Percentiles rank a stretch among this genome's conserved stretches.
These are phyloP conservation scores for Ridgeia piscesae DNA, from an alignment of 1,140 invertebrate genomes.

Conservation along the genomic window DNA sequence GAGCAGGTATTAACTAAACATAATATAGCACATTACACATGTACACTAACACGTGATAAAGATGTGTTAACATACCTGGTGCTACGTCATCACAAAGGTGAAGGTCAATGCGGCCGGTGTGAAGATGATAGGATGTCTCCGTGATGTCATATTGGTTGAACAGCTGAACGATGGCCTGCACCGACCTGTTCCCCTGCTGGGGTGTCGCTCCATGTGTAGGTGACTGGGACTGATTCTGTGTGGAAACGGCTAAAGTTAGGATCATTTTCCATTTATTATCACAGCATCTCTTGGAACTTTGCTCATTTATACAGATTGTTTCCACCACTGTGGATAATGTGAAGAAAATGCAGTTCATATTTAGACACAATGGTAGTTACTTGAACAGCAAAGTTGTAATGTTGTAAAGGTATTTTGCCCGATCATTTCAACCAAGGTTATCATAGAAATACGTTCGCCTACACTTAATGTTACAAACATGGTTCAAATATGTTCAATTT, in stretches of 20 bases:
- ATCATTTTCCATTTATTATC: not conserved
- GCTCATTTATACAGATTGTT: not conserved
- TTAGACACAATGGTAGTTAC: too few relatives aligned
- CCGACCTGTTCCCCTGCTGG: conserved; percentile 17
- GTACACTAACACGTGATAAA: not conserved
- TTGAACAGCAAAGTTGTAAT: too few relatives aligned
- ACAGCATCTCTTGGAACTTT: not conserved
- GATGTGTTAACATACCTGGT: conserved; percentile 33
- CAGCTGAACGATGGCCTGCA: conserved; percentile 64
- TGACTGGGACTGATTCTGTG: not conserved
- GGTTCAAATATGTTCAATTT: too few relatives aligned
- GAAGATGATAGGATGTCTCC: conserved; percentile 96
- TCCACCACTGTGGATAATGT: not conserved
- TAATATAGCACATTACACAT: too few relatives aligned
- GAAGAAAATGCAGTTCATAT: not conserved
- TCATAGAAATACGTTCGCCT: too few relatives aligned
- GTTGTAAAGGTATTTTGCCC: too few relatives aligned
- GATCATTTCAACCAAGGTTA: too few relatives aligned
- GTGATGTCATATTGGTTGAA: conserved; percentile 90
- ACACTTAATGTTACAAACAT: too few relatives aligned
- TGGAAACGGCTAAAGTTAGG: not conserved
- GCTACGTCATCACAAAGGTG: conserved; percentile 90
- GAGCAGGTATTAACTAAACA: too few relatives aligned
- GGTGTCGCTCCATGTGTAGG: conserved; percentile 25
- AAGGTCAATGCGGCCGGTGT: conserved; percentile 89